Conservation (phyloP, 2,797 vertebrate species). For the Tapirus indicus region DNA sequence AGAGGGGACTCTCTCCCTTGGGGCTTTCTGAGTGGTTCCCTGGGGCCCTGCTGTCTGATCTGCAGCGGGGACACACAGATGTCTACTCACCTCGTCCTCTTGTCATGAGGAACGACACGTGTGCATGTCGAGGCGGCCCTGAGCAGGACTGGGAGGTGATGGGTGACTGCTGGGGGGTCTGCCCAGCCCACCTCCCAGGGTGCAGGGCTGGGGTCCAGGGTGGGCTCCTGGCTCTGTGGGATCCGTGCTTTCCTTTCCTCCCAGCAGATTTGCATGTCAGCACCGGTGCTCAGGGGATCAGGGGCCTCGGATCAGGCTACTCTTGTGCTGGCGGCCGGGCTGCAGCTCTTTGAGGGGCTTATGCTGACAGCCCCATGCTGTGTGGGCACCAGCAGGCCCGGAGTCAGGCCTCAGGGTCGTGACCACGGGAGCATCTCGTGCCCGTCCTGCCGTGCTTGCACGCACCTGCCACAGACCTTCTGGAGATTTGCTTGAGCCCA, state of each 20-base stretch:
- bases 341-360: accelerated
- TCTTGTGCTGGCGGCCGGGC: accelerated
- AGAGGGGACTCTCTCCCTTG: too few relatives aligned
- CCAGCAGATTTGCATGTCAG: neutral
- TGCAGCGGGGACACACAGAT: too few relatives aligned
- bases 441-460: conserved; percentile 50
- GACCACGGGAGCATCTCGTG: accelerated
- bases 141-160: neutral
- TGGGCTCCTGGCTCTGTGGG: neutral
- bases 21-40: too few relatives aligned
- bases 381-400: too few relatives aligned
- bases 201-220: neutral
- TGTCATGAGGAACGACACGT: too few relatives aligned
- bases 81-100: too few relatives aligned
- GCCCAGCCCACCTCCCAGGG: neutral
- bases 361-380: too few relatives aligned
- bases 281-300: too few relatives aligned
- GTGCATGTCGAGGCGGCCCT: neutral
- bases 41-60: too few relatives aligned
- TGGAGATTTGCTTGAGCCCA: conserved; percentile 46
- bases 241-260: too few relatives aligned
- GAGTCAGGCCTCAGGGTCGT: neutral
- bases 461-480: conserved; percentile 61
- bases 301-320: too few relatives aligned
- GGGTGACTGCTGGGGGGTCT: neutral